These are phyloP conservation scores for Macaca nemestrina DNA, from an alignment of 2,113 vertebrate genomes.

Conservation along the genomic window DNA sequence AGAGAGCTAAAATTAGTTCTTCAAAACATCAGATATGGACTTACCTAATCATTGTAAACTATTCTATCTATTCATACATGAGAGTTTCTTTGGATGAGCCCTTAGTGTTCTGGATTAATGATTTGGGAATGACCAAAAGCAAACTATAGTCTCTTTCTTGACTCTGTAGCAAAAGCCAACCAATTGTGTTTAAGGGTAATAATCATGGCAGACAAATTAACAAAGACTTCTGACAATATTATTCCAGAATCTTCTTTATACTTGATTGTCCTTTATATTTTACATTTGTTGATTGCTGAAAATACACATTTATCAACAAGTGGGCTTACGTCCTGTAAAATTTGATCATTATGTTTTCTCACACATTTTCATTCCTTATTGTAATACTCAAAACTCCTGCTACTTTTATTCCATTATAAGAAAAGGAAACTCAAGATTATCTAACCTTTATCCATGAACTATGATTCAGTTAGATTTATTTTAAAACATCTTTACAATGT, in stretches of 20 bases:
- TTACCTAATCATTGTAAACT: background rate
- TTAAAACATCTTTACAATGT: background rate
- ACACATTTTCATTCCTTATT: background rate
- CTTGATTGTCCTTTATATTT: background rate
- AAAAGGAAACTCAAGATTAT: background rate
- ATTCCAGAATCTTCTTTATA: background rate
- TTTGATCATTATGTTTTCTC: background rate
- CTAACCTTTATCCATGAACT: background rate
- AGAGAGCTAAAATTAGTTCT: background rate
- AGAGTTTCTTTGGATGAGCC: background rate
- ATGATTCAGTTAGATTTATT: background rate
- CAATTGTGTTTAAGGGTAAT: background rate
- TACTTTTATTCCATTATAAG: background rate
- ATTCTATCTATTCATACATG: background rate
- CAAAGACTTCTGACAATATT: background rate
- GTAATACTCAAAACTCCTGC: background rate
- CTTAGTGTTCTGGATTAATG: background rate
- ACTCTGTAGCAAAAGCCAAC: background rate
- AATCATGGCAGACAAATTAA: background rate
- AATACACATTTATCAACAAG: background rate
- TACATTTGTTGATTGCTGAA: background rate
- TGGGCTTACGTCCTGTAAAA: background rate
- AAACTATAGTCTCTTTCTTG: background rate
- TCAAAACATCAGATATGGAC: background rate
- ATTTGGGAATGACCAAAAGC: background rate